Conservation (phyloP, 2,797 vertebrate species). For the Notolabrus celidotus region DNA sequence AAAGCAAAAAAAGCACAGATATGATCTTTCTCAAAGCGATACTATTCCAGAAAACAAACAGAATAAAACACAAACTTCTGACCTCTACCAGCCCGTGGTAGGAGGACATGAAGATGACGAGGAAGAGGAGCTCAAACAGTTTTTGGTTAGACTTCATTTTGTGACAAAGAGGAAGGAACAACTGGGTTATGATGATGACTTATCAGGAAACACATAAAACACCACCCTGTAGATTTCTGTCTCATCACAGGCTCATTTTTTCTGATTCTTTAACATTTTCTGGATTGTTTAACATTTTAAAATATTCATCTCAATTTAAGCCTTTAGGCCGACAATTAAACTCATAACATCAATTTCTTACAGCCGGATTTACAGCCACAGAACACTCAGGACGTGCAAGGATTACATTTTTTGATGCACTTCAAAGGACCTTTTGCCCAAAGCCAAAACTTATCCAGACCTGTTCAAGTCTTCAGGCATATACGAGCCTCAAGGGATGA, state of each 20-base stretch:
- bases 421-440: not conserved
- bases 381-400: not conserved
- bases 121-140: constrained; percentile 7
- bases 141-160: constrained; percentile 55
- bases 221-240: not conserved
- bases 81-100: constrained; percentile 47
- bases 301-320: not conserved
- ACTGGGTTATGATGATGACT: constrained; percentile 2
- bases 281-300: constrained; percentile 2
- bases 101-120: constrained; percentile 19
- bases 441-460: not conserved
- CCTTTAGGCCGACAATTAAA: not conserved
- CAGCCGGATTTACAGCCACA: constrained; percentile 7
- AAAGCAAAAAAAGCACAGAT: constrained; percentile 20
- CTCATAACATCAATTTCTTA: constrained; percentile 24
- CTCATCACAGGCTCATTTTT: not conserved
- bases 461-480: constrained; percentile 12
- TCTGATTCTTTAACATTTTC: not conserved
- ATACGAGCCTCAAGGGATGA: constrained; percentile 21
- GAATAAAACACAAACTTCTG: constrained; percentile 17
- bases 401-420: not conserved
- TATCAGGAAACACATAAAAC: not conserved
- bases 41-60: constrained; percentile 22
- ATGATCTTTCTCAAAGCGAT: constrained; percentile 46
- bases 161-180: not conserved